A percentile compares a stretch with the other conserved stretches of the same genome.
phyloP scores from a whole-genome alignment of 2,797 vertebrate genomes.

The Podarcis lilfordi region DNA sequence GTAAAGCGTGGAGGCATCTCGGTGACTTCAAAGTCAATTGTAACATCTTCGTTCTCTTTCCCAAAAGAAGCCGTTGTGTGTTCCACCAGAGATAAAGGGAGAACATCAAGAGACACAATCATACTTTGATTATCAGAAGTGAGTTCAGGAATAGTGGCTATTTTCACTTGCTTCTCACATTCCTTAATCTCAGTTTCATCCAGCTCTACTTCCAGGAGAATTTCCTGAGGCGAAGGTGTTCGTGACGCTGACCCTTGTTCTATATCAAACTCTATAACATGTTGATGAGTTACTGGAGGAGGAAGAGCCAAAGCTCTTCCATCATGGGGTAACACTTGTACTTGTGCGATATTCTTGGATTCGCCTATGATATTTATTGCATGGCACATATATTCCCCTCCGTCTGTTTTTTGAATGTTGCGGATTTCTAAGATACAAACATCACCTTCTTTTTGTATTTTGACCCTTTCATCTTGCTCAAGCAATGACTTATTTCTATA shows the following conservation, averaged over 20 bases:
- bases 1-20: constrained; percentile 97
- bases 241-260: constrained; percentile 89
- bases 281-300: constrained; percentile 93
- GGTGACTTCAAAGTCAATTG: constrained; percentile 94
- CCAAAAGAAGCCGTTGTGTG: constrained; percentile 80
- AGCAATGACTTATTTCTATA: constrained; percentile 91
- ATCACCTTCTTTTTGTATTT: constrained; percentile 86
- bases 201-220: constrained; percentile 95
- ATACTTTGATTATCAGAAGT: constrained; percentile 95
- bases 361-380: constrained; percentile 94
- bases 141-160: constrained; percentile 95
- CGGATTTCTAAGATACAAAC: constrained; percentile 85
- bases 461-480: constrained; percentile 79
- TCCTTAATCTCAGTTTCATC: constrained; percentile 96
- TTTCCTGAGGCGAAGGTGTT: constrained; percentile 97
- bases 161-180: constrained; percentile 98
- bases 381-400: constrained; percentile 94
- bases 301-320: constrained; percentile 85
- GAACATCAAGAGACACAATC: constrained; percentile 95
- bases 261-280: constrained; percentile 96
- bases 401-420: constrained; percentile 83
- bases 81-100: constrained; percentile 90
- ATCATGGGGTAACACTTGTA: constrained; percentile 87
- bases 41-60: constrained; percentile 86
- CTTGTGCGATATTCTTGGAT: constrained; percentile 89